Conservation (phyloP, 2,797 vertebrate species). For the Poecilia wingei region DNA sequence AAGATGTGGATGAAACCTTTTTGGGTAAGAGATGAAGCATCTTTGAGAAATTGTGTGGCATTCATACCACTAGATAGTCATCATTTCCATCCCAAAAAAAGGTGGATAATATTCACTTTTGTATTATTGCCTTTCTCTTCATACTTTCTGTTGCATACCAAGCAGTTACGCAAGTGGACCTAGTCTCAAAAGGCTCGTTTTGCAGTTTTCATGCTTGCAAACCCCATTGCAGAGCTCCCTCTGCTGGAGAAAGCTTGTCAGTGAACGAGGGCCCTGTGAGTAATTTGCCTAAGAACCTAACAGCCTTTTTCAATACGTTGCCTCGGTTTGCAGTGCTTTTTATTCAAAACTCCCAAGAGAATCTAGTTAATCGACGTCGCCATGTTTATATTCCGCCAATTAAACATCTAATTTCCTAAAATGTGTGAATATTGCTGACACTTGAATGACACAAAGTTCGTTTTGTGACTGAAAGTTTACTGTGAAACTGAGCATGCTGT, state of each 20-base stretch:
- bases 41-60: constrained; percentile 6
- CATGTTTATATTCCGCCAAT: constrained; percentile 27
- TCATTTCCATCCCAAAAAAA: constrained; percentile 13
- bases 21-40: not conserved
- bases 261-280: constrained; percentile 16
- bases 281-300: constrained; percentile 36
- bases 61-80: constrained; percentile 26
- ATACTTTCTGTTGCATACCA: constrained; percentile 54
- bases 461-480: constrained; percentile 75
- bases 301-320: constrained; percentile 53
- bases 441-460: constrained; percentile 74
- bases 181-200: constrained; percentile 52
- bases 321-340: constrained; percentile 51
- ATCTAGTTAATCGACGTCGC: constrained; percentile 34
- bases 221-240: constrained; percentile 60
- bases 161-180: constrained; percentile 63
- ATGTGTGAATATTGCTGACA: constrained; percentile 60
- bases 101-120: constrained; percentile 40
- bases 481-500: constrained; percentile 78
- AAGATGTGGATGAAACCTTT: constrained; percentile 1
- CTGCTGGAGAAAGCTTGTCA: constrained; percentile 62
- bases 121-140: constrained; percentile 60
- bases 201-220: constrained; percentile 31
- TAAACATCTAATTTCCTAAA: constrained; percentile 47
- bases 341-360: constrained; percentile 36